phyloP scores from a whole-genome alignment of 2,113 vertebrate species.

The Piaya cayana region DNA sequence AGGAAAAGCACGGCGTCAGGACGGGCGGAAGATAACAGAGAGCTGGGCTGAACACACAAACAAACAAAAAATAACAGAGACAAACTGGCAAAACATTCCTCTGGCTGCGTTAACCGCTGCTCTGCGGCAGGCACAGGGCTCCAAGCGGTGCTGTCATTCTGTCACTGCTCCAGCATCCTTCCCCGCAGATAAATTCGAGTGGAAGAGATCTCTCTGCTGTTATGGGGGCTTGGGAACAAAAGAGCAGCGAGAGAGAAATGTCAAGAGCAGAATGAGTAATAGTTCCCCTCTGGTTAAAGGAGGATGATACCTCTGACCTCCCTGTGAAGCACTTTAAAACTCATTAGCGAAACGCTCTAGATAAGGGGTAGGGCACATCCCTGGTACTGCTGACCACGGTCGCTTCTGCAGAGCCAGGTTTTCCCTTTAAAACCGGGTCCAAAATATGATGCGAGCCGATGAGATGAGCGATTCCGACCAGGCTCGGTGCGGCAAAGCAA shows the following conservation, averaged over 20 bases:
- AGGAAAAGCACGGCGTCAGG: conserved; percentile 96
- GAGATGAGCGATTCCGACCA: background rate
- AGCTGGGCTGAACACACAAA: conserved; percentile 86
- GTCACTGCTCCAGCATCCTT: conserved; percentile 70
- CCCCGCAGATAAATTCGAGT: conserved; percentile 63
- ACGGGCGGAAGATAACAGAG: conserved; percentile 88
- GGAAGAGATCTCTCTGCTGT: conserved; percentile 68
- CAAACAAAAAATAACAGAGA: conserved; percentile 71
- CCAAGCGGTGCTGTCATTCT: background rate
- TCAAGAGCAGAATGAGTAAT: background rate
- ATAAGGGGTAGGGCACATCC: background rate
- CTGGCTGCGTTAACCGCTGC: conserved; percentile 75
- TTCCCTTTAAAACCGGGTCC: background rate
- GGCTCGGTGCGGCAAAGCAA: background rate
- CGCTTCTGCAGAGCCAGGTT: background rate
- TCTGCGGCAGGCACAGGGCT: conserved; percentile 73
- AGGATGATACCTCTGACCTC: conserved; percentile 16
- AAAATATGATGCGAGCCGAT: background rate
- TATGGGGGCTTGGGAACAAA: background rate
- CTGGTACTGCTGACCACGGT: background rate
- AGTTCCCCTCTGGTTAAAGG: background rate
- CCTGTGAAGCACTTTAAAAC: background rate
- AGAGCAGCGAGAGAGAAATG: background rate
- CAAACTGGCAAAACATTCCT: conserved; percentile 70
- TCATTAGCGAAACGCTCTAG: background rate